Conservation (phyloP, 2,113 vertebrate genomes). For the Polyodon spathula region DNA sequence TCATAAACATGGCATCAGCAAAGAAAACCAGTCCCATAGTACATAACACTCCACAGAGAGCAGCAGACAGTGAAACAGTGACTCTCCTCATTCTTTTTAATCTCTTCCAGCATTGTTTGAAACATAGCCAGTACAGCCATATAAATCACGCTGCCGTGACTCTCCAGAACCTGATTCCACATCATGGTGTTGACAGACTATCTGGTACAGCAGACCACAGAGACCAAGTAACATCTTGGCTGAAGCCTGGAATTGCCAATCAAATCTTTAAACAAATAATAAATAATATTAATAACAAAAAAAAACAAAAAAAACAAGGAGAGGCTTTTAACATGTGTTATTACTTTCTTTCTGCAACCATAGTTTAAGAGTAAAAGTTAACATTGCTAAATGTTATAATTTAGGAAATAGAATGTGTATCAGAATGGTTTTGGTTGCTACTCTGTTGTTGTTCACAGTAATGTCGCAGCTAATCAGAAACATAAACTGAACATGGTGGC, state of each 20-base stretch:
- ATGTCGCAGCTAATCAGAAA: too few species aligned
- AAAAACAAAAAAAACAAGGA: background rate
- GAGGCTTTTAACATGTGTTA: conserved; percentile 9
- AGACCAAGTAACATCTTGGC: conserved; percentile 2
- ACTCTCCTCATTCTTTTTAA: background rate
- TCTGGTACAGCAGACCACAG: conserved; percentile 2
- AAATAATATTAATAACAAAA: too few species aligned
- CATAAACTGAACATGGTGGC: too few species aligned
- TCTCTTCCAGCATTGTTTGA: background rate
- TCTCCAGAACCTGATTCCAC: background rate
- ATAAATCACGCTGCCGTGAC: conserved; percentile 4
- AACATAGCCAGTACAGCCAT: background rate
- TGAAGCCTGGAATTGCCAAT: conserved; percentile 12
- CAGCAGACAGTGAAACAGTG: background rate
- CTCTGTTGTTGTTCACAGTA: too few species aligned
- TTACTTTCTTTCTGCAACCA: background rate
- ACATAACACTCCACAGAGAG: background rate
- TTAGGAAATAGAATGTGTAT: too few species aligned
- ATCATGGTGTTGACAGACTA: conserved; percentile 2
- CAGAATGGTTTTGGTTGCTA: too few species aligned
- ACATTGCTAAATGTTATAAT: too few species aligned
- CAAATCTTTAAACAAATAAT: conserved; percentile 4
- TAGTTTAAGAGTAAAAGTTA: background rate
- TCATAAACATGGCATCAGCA: conserved; percentile 16
- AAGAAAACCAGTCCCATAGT: conserved; percentile 7